Conservation (phyloP, 1,140 invertebrate genomes). For the Daktulosphaira vitifoliae region DNA sequence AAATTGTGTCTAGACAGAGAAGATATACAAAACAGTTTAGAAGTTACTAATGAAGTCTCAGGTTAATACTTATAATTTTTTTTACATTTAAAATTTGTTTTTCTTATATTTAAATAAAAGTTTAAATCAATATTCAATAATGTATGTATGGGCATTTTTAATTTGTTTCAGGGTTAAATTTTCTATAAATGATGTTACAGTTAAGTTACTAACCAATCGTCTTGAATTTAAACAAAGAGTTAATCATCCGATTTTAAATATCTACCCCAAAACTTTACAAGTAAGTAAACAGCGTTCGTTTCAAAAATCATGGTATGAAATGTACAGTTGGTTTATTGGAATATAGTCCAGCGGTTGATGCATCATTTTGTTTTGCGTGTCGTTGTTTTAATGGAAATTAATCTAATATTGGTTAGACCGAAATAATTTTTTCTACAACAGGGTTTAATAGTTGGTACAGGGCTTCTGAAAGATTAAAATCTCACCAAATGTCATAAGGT, state of each 20-base stretch:
- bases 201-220: not conserved
- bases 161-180: not conserved
- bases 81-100: no score
- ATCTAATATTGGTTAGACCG: constrained; percentile 5
- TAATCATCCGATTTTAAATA: not conserved
- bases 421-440: no score
- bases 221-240: not conserved
- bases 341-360: not conserved
- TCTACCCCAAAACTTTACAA: not conserved
- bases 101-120: no score
- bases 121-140: no score
- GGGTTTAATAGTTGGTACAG: no score
- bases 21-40: not conserved
- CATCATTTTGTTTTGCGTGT: not conserved
- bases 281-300: not conserved
- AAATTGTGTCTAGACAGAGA: no score
- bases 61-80: not conserved
- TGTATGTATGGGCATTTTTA: not conserved
- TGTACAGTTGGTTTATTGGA: not conserved
- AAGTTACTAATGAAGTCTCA: not conserved
- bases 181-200: not conserved
- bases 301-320: not conserved
- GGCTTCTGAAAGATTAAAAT: no score
- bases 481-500: no score
- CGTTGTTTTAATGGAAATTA: not conserved